Conservation (phyloP, 1,140 invertebrate species). For the Zaprionus gabonicus region DNA sequence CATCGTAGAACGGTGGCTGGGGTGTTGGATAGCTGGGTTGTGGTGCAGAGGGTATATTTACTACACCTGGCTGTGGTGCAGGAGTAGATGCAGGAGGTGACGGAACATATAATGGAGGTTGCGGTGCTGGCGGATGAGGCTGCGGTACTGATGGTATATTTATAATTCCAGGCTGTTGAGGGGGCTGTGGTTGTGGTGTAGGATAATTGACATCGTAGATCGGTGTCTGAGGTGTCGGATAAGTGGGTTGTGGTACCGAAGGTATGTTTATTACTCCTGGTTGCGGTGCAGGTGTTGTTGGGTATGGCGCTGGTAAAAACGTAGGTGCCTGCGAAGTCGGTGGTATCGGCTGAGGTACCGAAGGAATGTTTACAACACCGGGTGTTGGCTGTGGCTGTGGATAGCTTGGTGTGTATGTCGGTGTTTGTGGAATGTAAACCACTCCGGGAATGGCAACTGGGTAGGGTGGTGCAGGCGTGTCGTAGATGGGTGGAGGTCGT, state of each 20-base stretch:
- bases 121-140: slow-evolving; percentile 36
- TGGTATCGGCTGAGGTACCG: slow-evolving; percentile 13
- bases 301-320: not conserved
- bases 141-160: slow-evolving; percentile 52
- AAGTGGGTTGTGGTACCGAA: slow-evolving; percentile 37
- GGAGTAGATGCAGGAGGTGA: slow-evolving; percentile 8
- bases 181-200: slow-evolving; percentile 17
- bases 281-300: slow-evolving; percentile 3
- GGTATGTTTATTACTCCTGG: slow-evolving; percentile 55
- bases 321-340: slow-evolving; percentile 14
- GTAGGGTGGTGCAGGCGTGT: slow-evolving; percentile 65
- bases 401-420: not conserved
- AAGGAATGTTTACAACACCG: slow-evolving; percentile 36
- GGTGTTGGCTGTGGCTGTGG: slow-evolving; percentile 17
- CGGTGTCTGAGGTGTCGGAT: not conserved
- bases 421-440: slow-evolving; percentile 31
- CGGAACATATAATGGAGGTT: slow-evolving; percentile 9
- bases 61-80: slow-evolving; percentile 28
- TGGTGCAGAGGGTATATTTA: slow-evolving; percentile 52
- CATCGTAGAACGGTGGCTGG: slow-evolving; percentile 27
- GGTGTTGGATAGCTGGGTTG: slow-evolving; percentile 29
- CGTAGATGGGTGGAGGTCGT: slow-evolving; percentile 47
- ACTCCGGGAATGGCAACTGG: slow-evolving; percentile 63
- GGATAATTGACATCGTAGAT: slow-evolving; percentile 22
- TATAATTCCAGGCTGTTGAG: slow-evolving; percentile 32